Conservation (phyloP, 2,113 vertebrate species). For the Eublepharis macularius region DNA sequence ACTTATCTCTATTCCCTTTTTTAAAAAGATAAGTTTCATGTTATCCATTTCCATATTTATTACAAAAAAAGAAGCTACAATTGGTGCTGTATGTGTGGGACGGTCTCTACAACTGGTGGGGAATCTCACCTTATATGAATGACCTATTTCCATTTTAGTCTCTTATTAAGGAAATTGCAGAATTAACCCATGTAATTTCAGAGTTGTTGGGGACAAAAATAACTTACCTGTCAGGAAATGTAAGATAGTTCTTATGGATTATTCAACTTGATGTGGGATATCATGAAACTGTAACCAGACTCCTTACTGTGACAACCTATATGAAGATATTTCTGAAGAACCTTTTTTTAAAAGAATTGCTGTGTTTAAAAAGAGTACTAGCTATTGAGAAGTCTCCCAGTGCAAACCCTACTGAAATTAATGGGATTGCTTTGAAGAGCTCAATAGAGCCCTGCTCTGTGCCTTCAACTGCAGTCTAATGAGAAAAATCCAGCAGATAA, state of each 20-base stretch:
- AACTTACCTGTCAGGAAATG: conserved; percentile 35
- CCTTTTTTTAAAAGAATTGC: conserved; percentile 10
- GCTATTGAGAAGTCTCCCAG: no score
- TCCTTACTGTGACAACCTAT: conserved; percentile 63
- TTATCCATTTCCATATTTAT: neutral
- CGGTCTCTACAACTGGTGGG: neutral
- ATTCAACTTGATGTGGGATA: conserved; percentile 65
- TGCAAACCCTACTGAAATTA: neutral
- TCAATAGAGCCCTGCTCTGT: neutral
- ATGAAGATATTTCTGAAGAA: conserved; percentile 54
- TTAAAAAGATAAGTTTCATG: neutral
- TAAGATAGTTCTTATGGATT: conserved; percentile 39
- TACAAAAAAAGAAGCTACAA: neutral
- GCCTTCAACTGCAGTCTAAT: neutral
- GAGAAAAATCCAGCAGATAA: neutral
- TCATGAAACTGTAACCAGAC: conserved; percentile 55
- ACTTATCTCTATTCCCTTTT: neutral
- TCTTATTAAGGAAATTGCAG: conserved; percentile 6
- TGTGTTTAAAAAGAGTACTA: no score
- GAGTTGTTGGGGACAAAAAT: neutral
- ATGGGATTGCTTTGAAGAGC: neutral
- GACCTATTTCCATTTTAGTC: conserved; percentile 6
- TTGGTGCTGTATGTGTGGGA: neutral
- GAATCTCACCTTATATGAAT: conserved; percentile 8
- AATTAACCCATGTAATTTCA: conserved; percentile 32